These are phyloP conservation scores for Yponomeuta cagnagella DNA, from an alignment of 2,888 invertebrate species.

Conservation along the genomic window DNA sequence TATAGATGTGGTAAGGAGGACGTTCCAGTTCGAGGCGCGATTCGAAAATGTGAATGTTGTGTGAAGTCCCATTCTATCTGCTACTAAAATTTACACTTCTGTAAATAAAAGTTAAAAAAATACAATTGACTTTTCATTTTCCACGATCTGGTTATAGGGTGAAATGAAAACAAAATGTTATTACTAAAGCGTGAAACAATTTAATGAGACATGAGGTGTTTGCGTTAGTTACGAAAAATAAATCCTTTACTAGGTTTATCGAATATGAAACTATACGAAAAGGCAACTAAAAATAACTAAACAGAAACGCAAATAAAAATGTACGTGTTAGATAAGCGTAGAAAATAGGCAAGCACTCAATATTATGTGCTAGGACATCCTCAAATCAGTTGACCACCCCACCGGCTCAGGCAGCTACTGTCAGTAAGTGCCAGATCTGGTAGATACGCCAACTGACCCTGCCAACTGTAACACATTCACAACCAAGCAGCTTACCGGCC, in stretches of 20 bases:
- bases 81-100: constrained; percentile 53
- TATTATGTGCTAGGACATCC: constrained; percentile 69
- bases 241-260: neutral
- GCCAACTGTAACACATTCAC: constrained; percentile 51
- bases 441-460: constrained; percentile 68
- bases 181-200: constrained; percentile 2
- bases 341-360: neutral
- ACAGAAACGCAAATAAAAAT: neutral
- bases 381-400: constrained; percentile 61
- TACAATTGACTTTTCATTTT: constrained; percentile 22
- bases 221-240: constrained; percentile 6
- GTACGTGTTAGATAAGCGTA: constrained; percentile 3
- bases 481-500: constrained; percentile 53
- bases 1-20: neutral
- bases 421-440: constrained; percentile 35
- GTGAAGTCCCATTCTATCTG: constrained; percentile 36
- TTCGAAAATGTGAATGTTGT: constrained; percentile 31
- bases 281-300: neutral
- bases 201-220: neutral
- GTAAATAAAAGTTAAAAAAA: constrained; percentile 54
- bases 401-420: constrained; percentile 44
- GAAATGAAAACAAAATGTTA: constrained; percentile 35
- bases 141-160: constrained; percentile 14
- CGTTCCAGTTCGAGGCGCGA: constrained; percentile 16
- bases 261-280: neutral